These are phyloP conservation scores for Nasua narica DNA, from an alignment of 2,797 vertebrate genomes.

Conservation along the genomic window DNA sequence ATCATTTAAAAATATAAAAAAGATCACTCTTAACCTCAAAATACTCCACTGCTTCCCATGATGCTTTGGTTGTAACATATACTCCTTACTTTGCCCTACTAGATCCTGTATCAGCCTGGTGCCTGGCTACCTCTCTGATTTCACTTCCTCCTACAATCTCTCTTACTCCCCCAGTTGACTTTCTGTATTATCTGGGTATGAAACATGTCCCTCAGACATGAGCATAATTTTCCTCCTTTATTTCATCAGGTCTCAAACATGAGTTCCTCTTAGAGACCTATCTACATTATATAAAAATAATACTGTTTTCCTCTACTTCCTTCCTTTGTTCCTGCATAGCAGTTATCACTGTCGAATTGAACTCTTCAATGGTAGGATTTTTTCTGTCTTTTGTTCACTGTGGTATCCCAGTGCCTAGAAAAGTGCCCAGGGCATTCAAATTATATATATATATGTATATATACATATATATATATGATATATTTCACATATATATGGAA, in stretches of 20 bases:
- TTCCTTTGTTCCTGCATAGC: not conserved
- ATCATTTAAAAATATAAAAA: not conserved
- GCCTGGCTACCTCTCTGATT: not conserved
- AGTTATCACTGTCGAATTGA: not conserved
- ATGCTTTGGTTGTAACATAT: not conserved
- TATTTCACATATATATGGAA: not conserved
- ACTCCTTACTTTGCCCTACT: not conserved
- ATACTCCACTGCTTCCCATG: not conserved
- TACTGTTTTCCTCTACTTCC: not conserved
- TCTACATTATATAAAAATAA: not conserved
- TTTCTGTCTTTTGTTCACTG: not conserved
- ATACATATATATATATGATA: not conserved
- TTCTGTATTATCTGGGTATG: not conserved
- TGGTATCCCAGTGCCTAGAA: not conserved
- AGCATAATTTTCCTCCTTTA: not conserved
- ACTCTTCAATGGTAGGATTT: not conserved
- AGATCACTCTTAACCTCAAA: not conserved
- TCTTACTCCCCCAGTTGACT: accelerated
- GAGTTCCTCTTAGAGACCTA: not conserved
- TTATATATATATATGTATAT: not conserved
- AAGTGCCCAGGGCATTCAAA: not conserved
- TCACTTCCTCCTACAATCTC: not conserved
- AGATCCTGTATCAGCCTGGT: not conserved
- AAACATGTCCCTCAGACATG: accelerated
- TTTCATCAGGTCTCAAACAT: not conserved